phyloP scores from a whole-genome alignment of 2,888 invertebrate genomes.

The Drosophila ezoana region DNA sequence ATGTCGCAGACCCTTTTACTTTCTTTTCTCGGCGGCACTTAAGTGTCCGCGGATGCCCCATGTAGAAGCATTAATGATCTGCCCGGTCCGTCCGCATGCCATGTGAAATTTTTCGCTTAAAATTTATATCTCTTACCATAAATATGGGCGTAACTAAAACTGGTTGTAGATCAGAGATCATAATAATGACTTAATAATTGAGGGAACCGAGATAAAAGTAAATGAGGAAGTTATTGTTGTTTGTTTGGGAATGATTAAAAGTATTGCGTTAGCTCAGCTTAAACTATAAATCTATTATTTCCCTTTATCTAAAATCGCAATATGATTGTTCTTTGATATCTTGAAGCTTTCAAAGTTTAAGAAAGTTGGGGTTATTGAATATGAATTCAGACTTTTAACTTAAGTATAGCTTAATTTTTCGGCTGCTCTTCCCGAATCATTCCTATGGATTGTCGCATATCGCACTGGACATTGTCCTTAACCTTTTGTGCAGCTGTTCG shows the following conservation, averaged over 20 bases:
- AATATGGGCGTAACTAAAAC: conserved; percentile 38
- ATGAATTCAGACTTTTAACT: not conserved
- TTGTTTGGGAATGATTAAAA: conserved; percentile 15
- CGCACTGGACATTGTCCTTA: conserved; percentile 61
- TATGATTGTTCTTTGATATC: too few relatives aligned
- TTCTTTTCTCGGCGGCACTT: conserved; percentile 60
- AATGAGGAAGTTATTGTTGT: conserved; percentile 30
- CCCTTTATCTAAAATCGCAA: too few relatives aligned
- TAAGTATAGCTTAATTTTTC: not conserved
- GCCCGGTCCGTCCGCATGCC: conserved; percentile 8
- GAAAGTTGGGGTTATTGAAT: too few relatives aligned
- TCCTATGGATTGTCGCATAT: not conserved
- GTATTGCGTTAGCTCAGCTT: not conserved
- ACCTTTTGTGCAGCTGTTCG: conserved; percentile 63
- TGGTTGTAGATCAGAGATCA: conserved; percentile 22
- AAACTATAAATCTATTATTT: too few relatives aligned
- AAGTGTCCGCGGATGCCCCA: conserved; percentile 25
- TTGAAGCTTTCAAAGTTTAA: too few relatives aligned
- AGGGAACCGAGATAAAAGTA: conserved; percentile 13
- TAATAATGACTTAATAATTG: conserved; percentile 74
- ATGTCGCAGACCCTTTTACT: conserved; percentile 74
- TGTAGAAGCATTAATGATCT: conserved; percentile 51
- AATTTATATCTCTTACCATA: conserved; percentile 11
- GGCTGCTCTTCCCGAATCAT: not conserved
- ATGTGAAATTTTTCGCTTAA: conserved; percentile 50